Base-by-base conservation (phyloP, 2,113 vertebrate species). In the Tachysurus fulvidraco region DNA sequence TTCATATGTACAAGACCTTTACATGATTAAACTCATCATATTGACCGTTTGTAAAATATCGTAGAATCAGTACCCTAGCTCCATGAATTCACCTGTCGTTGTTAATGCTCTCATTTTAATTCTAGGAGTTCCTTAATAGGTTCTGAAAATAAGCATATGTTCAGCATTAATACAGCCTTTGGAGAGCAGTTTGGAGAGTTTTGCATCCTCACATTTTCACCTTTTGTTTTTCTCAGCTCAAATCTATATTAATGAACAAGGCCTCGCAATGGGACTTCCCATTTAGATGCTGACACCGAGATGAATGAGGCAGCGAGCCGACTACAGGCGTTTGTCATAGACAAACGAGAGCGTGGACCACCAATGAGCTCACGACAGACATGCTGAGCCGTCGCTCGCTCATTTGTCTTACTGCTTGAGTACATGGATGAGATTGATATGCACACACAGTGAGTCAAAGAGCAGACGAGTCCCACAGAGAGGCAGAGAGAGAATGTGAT, bases 301-400 rank as follows among this genome's bases (percentile, higher is more conserved):
- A 95, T 93, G 90, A 91, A 95, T 94, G 92, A 85, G 62, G 73
- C 86, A 7, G 83, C 82, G 65, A 90, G 84, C 81, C 23, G 88
- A 88, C 90, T 90, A 83, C 88, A 67, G 85, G 88, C 23, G 88
- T 86, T 65, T 91, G 92, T 92, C 93, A 91, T 88, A 95, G 93
- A 95, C 92, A 94, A 94, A 95, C 91, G 93, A 94, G 92, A 85
- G 89, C 65, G 46, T 83, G 76, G 80, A 81, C 91, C 88, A 92
- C 93, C 92, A 92, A 93, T 92, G 91, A 89, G 90, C 88, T 83
- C 79, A 2, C 30, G 23, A 80, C 57, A 85, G 92, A 91, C 89
- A 81, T 86, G 88, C 84, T 86, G 83, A 82, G 85, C 80, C 79
- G 91, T 79, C 71, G 88, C 85, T 88, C 92, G 92, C 88, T 92